Evolutionary conservation across 2,113 vertebrate species (phyloP), one percentile per base, ranked within the genome.

Genomic region (Anthoscopus minutus): DNA sequence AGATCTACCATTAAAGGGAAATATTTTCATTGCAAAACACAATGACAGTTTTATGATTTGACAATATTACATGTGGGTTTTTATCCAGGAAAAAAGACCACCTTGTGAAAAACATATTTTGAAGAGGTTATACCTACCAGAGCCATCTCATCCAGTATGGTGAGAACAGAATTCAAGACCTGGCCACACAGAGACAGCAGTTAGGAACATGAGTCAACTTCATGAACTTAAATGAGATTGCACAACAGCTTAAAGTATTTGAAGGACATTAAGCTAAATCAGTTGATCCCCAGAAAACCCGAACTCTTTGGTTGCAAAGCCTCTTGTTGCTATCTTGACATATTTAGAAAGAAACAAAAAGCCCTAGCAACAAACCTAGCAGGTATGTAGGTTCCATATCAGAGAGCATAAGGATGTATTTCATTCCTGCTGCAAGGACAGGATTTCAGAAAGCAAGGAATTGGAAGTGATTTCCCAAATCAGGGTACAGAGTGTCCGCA

Each of bases 361-460:
- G 13, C 25, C 57, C 48, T 50, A 23, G 47, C 38, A 86, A 88
- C 11, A 81, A 81, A 64, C 15, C 5, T 35, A 76, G 33, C 24
- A 50, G 53, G 21, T 42, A 44, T 11, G 18, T 15, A 90, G 54
- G 50, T 88, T 45, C 23, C 58, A 53, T 9, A 57, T 80, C 67
- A 91, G 70, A 45, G 24, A 85, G 7, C 0, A 0, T 15, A 40
- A 83, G 11, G 6, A 27, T 9, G 22, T 16, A 14, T 10, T 54
- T 86, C 66, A 66, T 5, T 20, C 17, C 38, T 74, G 51, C 56
- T 92, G 38, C 20, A 53, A 56, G 38, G 25, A 65, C 37, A 58
- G 13, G 0, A 0, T 6, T 12, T 45, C n/a, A 61, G 71, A 70
- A 65, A 87, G 20, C 0, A 9, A 72, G 40, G 21, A 74, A 8